Conservation (phyloP, 2,888 invertebrate species). For the Orthosia incerta region DNA sequence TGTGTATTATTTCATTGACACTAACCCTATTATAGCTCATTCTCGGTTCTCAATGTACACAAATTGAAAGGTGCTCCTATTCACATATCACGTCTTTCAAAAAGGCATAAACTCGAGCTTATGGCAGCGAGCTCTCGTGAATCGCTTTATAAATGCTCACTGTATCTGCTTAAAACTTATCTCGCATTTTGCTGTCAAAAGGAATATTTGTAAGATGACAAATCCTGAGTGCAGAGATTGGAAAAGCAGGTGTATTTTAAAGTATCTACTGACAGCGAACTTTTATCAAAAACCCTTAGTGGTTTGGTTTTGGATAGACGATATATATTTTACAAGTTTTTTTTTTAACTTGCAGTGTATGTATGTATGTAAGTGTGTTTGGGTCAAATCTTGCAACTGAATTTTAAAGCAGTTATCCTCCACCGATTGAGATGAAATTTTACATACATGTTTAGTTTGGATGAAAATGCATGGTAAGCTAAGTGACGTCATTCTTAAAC, state of each 20-base stretch:
- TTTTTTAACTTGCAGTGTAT: too few species aligned
- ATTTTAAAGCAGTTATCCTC: too few species aligned
- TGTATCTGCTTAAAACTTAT: constrained; percentile 38
- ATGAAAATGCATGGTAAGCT: too few species aligned
- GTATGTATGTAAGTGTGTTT: too few species aligned
- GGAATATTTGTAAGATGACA: constrained; percentile 49
- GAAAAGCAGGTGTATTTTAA: constrained; percentile 25
- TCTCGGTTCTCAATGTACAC: constrained; percentile 24
- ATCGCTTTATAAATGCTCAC: constrained; percentile 44
- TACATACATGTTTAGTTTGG: too few species aligned
- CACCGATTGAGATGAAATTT: too few species aligned
- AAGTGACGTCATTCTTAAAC: too few species aligned
- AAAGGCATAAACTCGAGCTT: constrained; percentile 34
- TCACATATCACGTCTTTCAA: constrained; percentile 29
- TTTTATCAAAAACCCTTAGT: background rate
- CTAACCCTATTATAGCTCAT: constrained; percentile 5
- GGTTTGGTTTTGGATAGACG: background rate
- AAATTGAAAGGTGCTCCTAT: constrained; percentile 24
- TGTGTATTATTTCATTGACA: constrained; percentile 14
- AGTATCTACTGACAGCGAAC: constrained; percentile 14
- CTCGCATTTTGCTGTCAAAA: constrained; percentile 39
- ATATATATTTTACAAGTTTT: too few species aligned
- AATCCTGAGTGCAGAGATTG: constrained; percentile 26
- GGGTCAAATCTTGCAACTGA: too few species aligned
- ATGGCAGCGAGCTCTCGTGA: constrained; percentile 41